Percentiles rank a stretch among this genome's conserved stretches.
phyloP scores from a whole-genome alignment of 2,797 vertebrate species.

The Propithecus perrieri region DNA sequence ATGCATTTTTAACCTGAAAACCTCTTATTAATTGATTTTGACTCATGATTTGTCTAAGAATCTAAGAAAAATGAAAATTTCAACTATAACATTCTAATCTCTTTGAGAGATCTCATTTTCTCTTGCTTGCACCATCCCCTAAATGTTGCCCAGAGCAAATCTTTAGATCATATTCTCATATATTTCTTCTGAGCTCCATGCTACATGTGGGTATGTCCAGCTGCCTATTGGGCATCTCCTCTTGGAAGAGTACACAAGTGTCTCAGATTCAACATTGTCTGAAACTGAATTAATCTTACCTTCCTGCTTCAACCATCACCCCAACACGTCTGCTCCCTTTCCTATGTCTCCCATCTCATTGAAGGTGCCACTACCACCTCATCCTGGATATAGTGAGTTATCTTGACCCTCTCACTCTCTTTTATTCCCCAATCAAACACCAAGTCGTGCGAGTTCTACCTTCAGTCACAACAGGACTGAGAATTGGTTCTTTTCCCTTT shows the following conservation, averaged over 20 bases:
- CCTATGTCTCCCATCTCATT: neutral
- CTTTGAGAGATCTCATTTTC: neutral
- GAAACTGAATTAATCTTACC: neutral
- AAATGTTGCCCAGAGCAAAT: neutral
- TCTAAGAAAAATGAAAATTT: neutral
- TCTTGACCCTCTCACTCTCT: neutral
- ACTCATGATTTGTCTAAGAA: neutral
- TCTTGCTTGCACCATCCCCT: neutral
- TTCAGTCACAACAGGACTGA: neutral
- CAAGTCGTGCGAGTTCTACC: neutral
- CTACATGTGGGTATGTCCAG: too few relatives aligned
- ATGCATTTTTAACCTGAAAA: neutral
- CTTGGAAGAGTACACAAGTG: neutral
- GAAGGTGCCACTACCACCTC: neutral
- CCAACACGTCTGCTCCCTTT: neutral
- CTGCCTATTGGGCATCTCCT: neutral
- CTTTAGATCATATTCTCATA: neutral
- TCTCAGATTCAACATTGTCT: neutral
- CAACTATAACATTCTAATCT: neutral
- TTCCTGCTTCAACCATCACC: neutral
- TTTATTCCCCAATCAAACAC: neutral
- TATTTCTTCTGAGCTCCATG: neutral
- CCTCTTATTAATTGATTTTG: neutral
- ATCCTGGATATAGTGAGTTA: neutral
- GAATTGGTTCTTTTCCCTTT: neutral